These are phyloP conservation scores for Fundulus diaphanus DNA, from an alignment of 2,797 vertebrate species.

Conservation along the genomic window DNA sequence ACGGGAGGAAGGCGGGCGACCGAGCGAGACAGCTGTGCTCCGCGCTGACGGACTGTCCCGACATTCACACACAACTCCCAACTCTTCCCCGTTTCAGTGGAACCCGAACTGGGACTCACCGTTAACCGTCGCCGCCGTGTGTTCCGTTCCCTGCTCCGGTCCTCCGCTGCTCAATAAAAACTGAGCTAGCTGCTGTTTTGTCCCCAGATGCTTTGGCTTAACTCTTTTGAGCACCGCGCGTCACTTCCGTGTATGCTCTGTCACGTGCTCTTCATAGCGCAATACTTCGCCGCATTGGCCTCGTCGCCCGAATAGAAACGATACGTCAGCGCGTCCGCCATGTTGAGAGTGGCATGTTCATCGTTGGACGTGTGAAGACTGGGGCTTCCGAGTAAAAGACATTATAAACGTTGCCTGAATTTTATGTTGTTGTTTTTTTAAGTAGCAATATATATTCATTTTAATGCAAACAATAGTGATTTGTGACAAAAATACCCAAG, in stretches of 20 bases:
- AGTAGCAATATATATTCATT: not conserved
- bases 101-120: slow-evolving; percentile 42
- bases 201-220: slow-evolving; percentile 73
- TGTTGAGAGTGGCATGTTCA: not conserved
- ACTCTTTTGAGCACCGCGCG: slow-evolving; percentile 74
- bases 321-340: not conserved
- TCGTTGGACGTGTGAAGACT: not conserved
- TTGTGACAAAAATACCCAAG: not conserved
- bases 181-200: slow-evolving; percentile 67
- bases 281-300: not conserved
- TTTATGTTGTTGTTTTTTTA: not conserved
- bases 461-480: not conserved
- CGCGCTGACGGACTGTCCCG: slow-evolving; percentile 41
- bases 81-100: too few species aligned
- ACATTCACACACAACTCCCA: not conserved
- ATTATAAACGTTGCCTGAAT: not conserved
- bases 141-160: slow-evolving; percentile 16
- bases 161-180: slow-evolving; percentile 36
- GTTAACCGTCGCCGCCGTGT: slow-evolving; percentile 13
- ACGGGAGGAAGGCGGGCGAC: slow-evolving; percentile 38
- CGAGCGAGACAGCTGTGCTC: slow-evolving; percentile 51
- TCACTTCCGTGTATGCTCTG: slow-evolving; percentile 75
- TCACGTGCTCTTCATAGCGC: slow-evolving; percentile 62
- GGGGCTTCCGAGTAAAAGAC: too few species aligned
- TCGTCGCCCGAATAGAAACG: not conserved